A percentile compares a stretch with the other conserved stretches of the same genome.
Evolutionary conservation across 2,113 vertebrate genomes (phyloP).

Genomic region (Nyctereutes procyonoides): DNA sequence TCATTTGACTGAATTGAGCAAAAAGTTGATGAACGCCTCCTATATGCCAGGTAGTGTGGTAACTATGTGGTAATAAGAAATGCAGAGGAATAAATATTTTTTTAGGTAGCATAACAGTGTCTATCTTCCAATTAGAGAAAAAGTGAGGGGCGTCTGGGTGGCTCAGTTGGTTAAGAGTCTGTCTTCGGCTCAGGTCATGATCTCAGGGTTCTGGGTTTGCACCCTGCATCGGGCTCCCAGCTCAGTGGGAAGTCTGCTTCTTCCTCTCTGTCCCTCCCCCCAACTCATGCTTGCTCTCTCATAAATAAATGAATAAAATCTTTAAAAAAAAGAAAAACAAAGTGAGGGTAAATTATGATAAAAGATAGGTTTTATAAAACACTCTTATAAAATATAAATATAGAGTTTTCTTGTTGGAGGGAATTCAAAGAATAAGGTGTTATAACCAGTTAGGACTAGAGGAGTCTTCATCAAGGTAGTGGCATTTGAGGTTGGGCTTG

Average conservation of each 20-base stretch:
- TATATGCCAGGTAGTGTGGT: not conserved
- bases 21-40: not conserved
- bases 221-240: no score
- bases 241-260: no score
- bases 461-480: not conserved
- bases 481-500: not conserved
- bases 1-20: not conserved
- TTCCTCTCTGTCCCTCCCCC: no score
- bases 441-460: not conserved
- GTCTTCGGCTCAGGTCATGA: no score
- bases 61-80: not conserved
- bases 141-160: no score
- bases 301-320: no score
- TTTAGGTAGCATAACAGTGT: not conserved
- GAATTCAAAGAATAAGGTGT: not conserved
- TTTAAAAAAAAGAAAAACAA: not conserved
- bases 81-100: not conserved
- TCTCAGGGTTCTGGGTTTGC: no score
- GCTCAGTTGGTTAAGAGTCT: no score
- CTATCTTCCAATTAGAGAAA: not conserved
- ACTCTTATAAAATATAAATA: not conserved
- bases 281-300: no score
- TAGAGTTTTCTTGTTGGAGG: not conserved
- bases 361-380: not conserved
- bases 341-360: not conserved